Conservation (phyloP, 2,113 vertebrate genomes). For the Passer domesticus region DNA sequence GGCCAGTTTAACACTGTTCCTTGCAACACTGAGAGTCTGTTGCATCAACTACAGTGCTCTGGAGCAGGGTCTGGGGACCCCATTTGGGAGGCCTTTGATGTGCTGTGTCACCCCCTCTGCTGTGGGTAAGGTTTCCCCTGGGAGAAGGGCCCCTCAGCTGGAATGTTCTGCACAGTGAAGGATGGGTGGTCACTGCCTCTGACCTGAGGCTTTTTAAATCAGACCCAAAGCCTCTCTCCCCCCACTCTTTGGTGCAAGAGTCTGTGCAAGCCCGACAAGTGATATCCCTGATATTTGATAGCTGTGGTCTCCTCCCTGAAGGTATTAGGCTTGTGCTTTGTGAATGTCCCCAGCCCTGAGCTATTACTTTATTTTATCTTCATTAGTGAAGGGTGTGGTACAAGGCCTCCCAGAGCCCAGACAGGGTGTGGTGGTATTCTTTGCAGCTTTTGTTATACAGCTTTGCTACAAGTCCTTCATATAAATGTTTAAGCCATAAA, state of each 20-base stretch:
- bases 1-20: not conserved
- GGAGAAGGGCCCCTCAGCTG: not conserved
- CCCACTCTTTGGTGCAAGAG: accelerated
- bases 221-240: not conserved
- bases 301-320: accelerated
- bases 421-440: too few relatives aligned
- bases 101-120: not conserved
- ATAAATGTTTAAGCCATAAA: not conserved
- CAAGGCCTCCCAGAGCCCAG: not conserved
- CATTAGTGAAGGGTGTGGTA: not conserved
- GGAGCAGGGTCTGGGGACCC: too few relatives aligned
- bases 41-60: not conserved
- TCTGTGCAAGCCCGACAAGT: not conserved
- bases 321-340: not conserved
- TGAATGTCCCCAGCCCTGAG: not conserved
- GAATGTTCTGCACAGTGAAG: accelerated
- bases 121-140: not conserved
- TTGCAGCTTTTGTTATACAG: not conserved
- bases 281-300: not conserved
- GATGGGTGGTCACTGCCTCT: not conserved
- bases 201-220: not conserved
- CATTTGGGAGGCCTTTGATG: not conserved
- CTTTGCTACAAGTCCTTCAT: not conserved
- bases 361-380: not conserved
- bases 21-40: too few relatives aligned